phyloP scores from a whole-genome alignment of 1,140 invertebrate genomes.

The Nasonia longicornis region DNA sequence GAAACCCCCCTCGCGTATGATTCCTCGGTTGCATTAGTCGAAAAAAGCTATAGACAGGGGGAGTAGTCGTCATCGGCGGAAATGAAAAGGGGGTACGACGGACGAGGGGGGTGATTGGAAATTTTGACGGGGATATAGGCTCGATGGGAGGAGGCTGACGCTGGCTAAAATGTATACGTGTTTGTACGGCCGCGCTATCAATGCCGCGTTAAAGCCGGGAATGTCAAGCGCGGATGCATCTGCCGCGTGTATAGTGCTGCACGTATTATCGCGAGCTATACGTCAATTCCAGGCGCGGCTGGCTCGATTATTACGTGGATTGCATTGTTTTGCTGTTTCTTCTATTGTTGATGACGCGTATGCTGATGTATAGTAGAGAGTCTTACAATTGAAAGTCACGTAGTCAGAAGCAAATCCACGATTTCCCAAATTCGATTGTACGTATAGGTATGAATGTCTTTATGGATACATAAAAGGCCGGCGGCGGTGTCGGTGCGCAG shows the following conservation, averaged over 20 bases:
- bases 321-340: not conserved
- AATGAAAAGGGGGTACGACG: constrained; percentile 55
- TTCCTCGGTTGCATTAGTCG: constrained; percentile 61
- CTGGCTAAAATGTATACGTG: not conserved
- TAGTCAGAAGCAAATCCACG: no score
- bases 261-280: constrained; percentile 59
- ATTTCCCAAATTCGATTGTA: not conserved
- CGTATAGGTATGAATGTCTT: not conserved
- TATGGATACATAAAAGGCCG: constrained; percentile 11
- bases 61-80: constrained; percentile 56
- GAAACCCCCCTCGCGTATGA: constrained; percentile 52
- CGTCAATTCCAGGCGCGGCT: constrained; percentile 58
- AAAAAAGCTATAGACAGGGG: not conserved
- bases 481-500: not conserved
- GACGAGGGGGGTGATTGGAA: constrained; percentile 65
- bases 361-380: no score
- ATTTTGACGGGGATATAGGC: constrained; percentile 59
- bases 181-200: not conserved
- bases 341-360: not conserved
- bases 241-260: constrained; percentile 42
- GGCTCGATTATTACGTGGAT: constrained; percentile 62
- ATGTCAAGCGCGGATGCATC: constrained; percentile 6
- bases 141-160: constrained; percentile 45
- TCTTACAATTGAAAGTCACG: no score
- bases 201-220: constrained; percentile 54